Conservation (phyloP, 2,888 invertebrate species). For the Sarcophaga caerulescens region DNA sequence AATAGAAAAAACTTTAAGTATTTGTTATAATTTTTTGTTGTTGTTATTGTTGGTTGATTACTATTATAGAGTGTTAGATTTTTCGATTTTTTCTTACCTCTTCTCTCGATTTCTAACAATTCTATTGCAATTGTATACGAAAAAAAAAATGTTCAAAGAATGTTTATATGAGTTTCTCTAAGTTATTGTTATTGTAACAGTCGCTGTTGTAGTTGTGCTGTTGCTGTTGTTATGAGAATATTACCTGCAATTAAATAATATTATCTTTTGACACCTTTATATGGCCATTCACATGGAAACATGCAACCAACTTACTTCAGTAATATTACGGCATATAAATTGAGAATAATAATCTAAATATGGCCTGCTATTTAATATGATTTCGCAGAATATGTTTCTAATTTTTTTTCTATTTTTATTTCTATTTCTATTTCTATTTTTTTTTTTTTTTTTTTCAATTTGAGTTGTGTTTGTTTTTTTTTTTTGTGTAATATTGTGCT, state of each 20-base stretch:
- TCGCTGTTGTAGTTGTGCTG: background rate
- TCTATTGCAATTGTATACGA: background rate
- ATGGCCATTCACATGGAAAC: slow-evolving; percentile 38
- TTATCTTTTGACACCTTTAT: slow-evolving; percentile 64
- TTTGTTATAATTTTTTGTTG: background rate
- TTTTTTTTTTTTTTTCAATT: background rate
- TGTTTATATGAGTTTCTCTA: background rate
- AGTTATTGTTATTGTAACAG: background rate
- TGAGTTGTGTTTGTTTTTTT: slow-evolving; percentile 15
- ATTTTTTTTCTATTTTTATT: background rate
- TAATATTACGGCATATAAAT: slow-evolving; percentile 34
- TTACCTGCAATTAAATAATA: slow-evolving; percentile 64
- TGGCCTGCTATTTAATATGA: slow-evolving; percentile 36
- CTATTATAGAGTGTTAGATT: slow-evolving; percentile 58
- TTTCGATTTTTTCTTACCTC: background rate
- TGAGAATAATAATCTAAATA: slow-evolving; percentile 42
- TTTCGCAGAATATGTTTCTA: slow-evolving; percentile 45
- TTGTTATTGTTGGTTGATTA: slow-evolving; percentile 35
- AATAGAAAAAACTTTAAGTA: background rate
- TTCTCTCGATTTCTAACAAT: background rate
- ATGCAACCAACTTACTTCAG: slow-evolving; percentile 43
- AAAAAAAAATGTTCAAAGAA: background rate
- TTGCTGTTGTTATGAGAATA: slow-evolving; percentile 22
- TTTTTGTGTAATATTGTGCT: slow-evolving; percentile 1
- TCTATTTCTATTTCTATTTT: too few species aligned